Evolutionary conservation across 2,797 vertebrate species (phyloP).

Genomic region (Sebastes dallii): DNA sequence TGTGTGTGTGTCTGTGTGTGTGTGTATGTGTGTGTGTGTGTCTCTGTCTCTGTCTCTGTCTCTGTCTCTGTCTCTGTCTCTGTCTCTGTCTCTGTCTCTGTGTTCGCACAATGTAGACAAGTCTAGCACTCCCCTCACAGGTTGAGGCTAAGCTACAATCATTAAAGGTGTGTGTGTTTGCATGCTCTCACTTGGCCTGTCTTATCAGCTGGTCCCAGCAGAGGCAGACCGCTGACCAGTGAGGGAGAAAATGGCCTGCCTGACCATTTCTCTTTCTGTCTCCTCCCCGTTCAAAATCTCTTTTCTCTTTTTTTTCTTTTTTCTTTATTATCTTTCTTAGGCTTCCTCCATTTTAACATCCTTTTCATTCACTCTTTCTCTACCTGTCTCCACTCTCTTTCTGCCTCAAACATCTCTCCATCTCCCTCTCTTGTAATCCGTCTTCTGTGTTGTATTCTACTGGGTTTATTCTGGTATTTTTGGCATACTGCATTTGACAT

Average conservation of each 20-base stretch:
- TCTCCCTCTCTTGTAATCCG: neutral
- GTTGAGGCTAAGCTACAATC: constrained; percentile 23
- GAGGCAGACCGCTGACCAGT: constrained; percentile 61
- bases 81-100: neutral
- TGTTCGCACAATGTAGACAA: neutral
- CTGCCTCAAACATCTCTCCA: neutral
- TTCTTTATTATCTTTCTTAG: neutral
- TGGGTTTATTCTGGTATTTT: neutral
- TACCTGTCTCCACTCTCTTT: neutral
- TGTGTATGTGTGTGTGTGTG: too few relatives aligned
- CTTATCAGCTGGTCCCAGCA: constrained; percentile 67
- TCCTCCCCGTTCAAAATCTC: neutral
- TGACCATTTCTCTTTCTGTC: constrained; percentile 43
- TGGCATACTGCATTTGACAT: too few relatives aligned
- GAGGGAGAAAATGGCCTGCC: constrained; percentile 71
- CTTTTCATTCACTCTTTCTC: neutral
- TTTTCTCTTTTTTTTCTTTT: neutral
- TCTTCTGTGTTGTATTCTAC: neutral
- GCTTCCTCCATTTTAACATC: neutral
- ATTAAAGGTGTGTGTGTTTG: constrained; percentile 12
- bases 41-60: too few relatives aligned
- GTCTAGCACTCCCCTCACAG: constrained; percentile 18
- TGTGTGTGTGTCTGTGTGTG: too few relatives aligned
- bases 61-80: neutral
- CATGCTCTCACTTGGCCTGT: constrained; percentile 34